Conservation (phyloP, 2,797 vertebrate genomes). For the Tokudaia tokunoshimensis region DNA sequence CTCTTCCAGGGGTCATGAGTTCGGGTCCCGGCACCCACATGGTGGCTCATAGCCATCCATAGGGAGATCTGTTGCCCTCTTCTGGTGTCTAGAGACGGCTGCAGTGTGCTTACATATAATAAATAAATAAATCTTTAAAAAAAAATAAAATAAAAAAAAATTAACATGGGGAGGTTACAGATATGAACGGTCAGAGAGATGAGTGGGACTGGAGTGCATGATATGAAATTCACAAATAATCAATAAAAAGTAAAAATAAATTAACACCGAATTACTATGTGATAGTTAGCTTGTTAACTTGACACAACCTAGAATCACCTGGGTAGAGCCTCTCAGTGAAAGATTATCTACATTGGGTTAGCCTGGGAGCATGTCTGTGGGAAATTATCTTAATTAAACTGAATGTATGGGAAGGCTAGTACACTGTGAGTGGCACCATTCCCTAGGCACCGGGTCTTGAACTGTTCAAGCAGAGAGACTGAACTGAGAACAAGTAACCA, state of each 20-base stretch:
- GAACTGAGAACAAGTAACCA: background rate
- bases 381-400: background rate
- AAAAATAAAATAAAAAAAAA: too few relatives aligned
- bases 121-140: too few relatives aligned
- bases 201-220: background rate
- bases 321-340: background rate
- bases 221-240: background rate
- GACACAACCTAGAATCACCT: too few relatives aligned
- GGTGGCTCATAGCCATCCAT: too few relatives aligned
- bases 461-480: background rate
- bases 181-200: background rate
- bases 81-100: too few relatives aligned
- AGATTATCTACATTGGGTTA: background rate
- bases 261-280: constrained; percentile 12
- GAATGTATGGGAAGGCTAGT: background rate
- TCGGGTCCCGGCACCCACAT: too few relatives aligned
- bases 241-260: background rate
- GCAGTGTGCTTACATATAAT: too few relatives aligned
- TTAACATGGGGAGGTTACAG: background rate
- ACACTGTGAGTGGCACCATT: background rate
- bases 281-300: background rate
- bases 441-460: too few relatives aligned
- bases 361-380: background rate
- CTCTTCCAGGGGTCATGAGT: too few relatives aligned
- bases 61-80: too few relatives aligned